phyloP scores from a whole-genome alignment of 2,113 vertebrate species.

The Sprattus sprattus region DNA sequence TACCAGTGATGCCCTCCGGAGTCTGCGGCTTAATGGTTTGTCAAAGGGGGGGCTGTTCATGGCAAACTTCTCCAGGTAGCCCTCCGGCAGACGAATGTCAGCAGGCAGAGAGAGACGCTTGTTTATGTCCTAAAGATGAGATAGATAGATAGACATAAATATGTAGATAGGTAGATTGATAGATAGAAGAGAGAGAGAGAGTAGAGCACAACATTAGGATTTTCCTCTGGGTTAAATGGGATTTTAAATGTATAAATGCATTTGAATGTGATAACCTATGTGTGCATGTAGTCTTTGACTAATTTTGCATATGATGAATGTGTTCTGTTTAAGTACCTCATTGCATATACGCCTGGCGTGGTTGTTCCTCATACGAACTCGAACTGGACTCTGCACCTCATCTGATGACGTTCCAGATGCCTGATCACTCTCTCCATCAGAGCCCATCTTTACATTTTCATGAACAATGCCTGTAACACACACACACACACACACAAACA shows the following conservation, averaged over 20 bases:
- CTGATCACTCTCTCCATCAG: conserved; percentile 51
- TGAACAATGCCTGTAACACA: conserved; percentile 40
- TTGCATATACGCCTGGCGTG: conserved; percentile 46
- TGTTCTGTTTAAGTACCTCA: conserved; percentile 40
- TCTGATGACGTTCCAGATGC: conserved; percentile 49
- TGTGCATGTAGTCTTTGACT: not conserved
- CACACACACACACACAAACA: conserved; percentile 15
- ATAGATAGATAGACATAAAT: not conserved
- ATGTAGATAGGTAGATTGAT: not conserved
- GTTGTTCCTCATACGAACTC: conserved; percentile 44
- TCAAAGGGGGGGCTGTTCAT: conserved; percentile 80
- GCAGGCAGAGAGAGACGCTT: conserved; percentile 78
- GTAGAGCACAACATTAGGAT: not conserved
- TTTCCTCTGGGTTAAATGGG: not conserved
- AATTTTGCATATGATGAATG: not conserved
- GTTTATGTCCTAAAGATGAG: conserved; percentile 74
- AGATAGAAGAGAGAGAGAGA: not conserved
- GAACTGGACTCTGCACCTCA: conserved; percentile 49
- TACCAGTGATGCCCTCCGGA: conserved; percentile 76
- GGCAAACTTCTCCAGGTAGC: conserved; percentile 79
- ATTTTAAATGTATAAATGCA: not conserved
- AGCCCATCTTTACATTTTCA: conserved; percentile 49
- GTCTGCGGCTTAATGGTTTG: conserved; percentile 77
- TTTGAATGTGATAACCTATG: not conserved
- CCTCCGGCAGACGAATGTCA: conserved; percentile 78